Percentiles rank a stretch among this genome's conserved stretches.
These are phyloP conservation scores for Porites rus DNA, from an alignment of 92 coral and sea anemone species.

Conservation along the genomic window DNA sequence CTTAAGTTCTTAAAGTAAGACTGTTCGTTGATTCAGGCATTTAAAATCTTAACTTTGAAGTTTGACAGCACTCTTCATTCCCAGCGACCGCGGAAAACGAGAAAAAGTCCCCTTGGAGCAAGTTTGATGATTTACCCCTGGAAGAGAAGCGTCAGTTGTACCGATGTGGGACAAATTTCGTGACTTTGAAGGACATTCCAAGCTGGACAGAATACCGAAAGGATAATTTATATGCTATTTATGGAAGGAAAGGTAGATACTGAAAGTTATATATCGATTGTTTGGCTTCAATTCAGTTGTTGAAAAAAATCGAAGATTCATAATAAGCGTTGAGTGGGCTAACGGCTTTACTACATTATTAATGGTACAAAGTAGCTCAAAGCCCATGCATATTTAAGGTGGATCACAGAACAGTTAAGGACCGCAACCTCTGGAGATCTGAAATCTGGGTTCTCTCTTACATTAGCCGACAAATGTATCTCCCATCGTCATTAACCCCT, in stretches of 20 bases:
- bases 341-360: too few species aligned
- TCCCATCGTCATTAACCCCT: too few species aligned
- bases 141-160: conserved; percentile 75
- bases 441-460: too few species aligned
- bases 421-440: too few species aligned
- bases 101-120: conserved; percentile 60
- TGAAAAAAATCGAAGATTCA: too few species aligned
- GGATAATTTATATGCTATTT: conserved; percentile 42
- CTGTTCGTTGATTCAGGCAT: neutral
- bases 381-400: too few species aligned
- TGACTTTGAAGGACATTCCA: conserved; percentile 56
- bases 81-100: conserved; percentile 30
- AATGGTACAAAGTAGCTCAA: too few species aligned
- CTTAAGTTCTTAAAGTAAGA: neutral
- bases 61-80: neutral
- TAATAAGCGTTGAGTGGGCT: too few species aligned
- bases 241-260: conserved; percentile 44
- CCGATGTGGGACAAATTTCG: conserved; percentile 74
- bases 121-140: conserved; percentile 69
- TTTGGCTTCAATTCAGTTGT: neutral
- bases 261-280: neutral
- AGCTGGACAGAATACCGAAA: conserved; percentile 84
- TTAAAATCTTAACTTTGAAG: neutral
- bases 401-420: too few species aligned
- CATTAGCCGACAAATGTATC: too few species aligned